These are phyloP conservation scores for Nematostella vectensis DNA, from an alignment of 92 coral and sea anemone genomes.

Conservation along the genomic window DNA sequence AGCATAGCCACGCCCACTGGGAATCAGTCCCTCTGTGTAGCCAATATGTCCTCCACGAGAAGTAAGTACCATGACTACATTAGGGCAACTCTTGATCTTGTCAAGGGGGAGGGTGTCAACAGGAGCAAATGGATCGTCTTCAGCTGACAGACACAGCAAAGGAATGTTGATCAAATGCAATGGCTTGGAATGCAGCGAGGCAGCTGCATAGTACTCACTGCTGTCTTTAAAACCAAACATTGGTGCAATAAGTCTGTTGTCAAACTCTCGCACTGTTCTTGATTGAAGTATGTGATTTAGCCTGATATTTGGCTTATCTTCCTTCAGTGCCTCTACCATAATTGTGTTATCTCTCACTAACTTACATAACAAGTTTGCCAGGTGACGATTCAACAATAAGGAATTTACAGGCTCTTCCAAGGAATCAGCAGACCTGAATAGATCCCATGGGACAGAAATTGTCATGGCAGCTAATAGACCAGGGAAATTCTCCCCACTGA, in stretches of 20 bases:
- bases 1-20: slow-evolving; percentile 64
- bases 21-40: slow-evolving; percentile 76
- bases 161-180: slow-evolving; percentile 61
- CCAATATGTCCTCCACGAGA: slow-evolving; percentile 81
- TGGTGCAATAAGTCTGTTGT: slow-evolving; percentile 70
- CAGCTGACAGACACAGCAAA: slow-evolving; percentile 68
- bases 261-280: slow-evolving; percentile 67
- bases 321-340: slow-evolving; percentile 6
- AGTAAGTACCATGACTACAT: slow-evolving; percentile 63
- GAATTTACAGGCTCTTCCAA: slow-evolving; percentile 62
- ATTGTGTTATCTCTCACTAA: slow-evolving; percentile 29
- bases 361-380: slow-evolving; percentile 50
- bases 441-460: slow-evolving; percentile 73
- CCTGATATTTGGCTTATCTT: slow-evolving; percentile 18
- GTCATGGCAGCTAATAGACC: slow-evolving; percentile 64
- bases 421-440: slow-evolving; percentile 62
- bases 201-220: slow-evolving; percentile 72
- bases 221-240: slow-evolving; percentile 75
- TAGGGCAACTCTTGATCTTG: slow-evolving; percentile 53
- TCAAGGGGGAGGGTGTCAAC: slow-evolving; percentile 60
- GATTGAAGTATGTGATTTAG: slow-evolving; percentile 41
- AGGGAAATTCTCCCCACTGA: slow-evolving; percentile 21
- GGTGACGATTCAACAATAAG: slow-evolving; percentile 65
- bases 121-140: slow-evolving; percentile 93
- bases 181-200: slow-evolving; percentile 66